Evolutionary conservation across 2,888 invertebrate genomes (phyloP).

Genomic region (Apocheima hispidaria): DNA sequence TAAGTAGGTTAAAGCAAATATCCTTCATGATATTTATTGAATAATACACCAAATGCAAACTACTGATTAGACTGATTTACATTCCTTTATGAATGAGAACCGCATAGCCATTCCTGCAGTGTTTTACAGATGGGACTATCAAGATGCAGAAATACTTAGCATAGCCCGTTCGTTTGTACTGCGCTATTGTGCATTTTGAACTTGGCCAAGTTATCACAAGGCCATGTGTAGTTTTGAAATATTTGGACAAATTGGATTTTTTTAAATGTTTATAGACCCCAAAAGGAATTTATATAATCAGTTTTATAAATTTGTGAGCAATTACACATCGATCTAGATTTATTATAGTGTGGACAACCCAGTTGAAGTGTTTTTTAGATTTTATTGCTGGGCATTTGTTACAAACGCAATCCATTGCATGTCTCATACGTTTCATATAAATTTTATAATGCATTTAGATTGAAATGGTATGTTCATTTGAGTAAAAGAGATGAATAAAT

Average conservation of each 20-base stretch:
- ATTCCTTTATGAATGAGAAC: slow-evolving; percentile 54
- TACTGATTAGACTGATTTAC: slow-evolving; percentile 67
- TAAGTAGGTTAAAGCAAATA: slow-evolving; percentile 28
- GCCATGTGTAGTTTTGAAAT: slow-evolving; percentile 26
- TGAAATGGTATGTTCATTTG: slow-evolving; percentile 68
- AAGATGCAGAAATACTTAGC: background rate
- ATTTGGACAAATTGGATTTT: slow-evolving; percentile 40
- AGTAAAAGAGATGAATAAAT: slow-evolving; percentile 70
- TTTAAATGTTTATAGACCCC: slow-evolving; percentile 35
- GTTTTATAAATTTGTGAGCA: slow-evolving; percentile 39
- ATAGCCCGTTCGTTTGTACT: slow-evolving; percentile 14
- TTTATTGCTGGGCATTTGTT: slow-evolving; percentile 44
- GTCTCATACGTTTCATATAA: slow-evolving; percentile 62
- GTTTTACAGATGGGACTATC: slow-evolving; percentile 16
- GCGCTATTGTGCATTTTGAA: slow-evolving; percentile 43
- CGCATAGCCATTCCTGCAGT: slow-evolving; percentile 39
- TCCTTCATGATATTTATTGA: slow-evolving; percentile 42
- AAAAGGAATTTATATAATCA: slow-evolving; percentile 38
- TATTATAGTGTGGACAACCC: slow-evolving; percentile 39
- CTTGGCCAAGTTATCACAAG: slow-evolving; percentile 11
- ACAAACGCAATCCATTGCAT: slow-evolving; percentile 56
- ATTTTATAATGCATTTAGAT: slow-evolving; percentile 74
- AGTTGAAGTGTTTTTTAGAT: slow-evolving; percentile 33
- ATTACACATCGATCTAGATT: slow-evolving; percentile 45
- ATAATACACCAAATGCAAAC: slow-evolving; percentile 57